Evolutionary conservation across 2,113 vertebrate species (phyloP).

Genomic region (Bucco capensis): DNA sequence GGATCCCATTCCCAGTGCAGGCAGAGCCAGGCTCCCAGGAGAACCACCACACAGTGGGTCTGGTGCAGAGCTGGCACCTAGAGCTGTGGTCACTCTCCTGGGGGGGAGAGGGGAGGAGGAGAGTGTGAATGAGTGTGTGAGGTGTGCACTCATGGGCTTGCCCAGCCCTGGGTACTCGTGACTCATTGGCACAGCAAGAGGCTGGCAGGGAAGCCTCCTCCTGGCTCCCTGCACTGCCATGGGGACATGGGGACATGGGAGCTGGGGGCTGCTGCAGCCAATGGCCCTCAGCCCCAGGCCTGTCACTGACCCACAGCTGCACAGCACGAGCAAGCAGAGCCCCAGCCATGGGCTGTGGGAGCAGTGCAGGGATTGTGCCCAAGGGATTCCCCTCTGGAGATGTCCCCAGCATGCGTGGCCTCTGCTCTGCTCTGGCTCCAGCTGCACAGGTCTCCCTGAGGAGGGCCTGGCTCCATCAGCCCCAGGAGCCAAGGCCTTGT

Average conservation of each 20-base stretch:
- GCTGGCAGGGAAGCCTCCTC: neutral
- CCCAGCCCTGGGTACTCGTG: rapidly evolving
- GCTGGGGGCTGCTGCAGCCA: no score
- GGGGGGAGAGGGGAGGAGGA: neutral
- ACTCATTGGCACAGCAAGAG: neutral
- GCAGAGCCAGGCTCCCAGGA: neutral
- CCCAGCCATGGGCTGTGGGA: rapidly evolving
- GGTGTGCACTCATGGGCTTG: neutral
- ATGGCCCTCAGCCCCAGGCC: rapidly evolving
- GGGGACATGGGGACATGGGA: no score
- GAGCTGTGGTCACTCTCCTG: neutral
- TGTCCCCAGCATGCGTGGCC: neutral
- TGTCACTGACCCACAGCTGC: rapidly evolving
- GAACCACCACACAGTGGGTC: neutral
- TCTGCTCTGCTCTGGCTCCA: rapidly evolving
- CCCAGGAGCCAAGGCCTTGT: neutral
- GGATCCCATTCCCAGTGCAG: rapidly evolving
- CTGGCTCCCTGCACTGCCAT: neutral
- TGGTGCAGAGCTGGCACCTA: neutral
- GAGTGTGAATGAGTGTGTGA: neutral
- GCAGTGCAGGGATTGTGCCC: neutral
- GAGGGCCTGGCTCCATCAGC: rapidly evolving
- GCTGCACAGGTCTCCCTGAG: neutral
- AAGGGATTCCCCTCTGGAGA: neutral
- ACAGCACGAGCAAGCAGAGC: neutral